phyloP scores from a whole-genome alignment of 2,797 vertebrate genomes.

The Remorina albescens region DNA sequence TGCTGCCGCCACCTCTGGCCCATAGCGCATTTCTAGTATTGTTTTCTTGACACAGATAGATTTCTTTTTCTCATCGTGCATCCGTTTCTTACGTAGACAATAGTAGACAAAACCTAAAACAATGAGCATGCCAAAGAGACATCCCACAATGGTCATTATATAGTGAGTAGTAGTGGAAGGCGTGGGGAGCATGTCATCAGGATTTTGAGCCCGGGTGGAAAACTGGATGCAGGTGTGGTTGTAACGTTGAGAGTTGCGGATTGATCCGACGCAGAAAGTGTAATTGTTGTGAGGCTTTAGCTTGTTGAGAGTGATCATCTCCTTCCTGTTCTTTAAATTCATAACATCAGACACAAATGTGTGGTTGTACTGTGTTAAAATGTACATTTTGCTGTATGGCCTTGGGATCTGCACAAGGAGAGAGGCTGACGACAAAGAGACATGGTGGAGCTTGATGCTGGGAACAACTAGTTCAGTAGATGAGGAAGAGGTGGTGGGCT shows the following conservation, averaged over 20 bases:
- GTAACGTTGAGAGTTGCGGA: constrained; percentile 94
- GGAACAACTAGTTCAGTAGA: constrained; percentile 89
- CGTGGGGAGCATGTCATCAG: constrained; percentile 87
- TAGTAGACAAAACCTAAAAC: constrained; percentile 96
- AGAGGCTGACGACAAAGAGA: constrained; percentile 92
- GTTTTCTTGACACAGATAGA: constrained; percentile 98
- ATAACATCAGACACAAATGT: constrained; percentile 95
- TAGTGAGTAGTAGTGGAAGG: constrained; percentile 98
- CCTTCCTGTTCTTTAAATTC: constrained; percentile 94
- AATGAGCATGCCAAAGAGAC: constrained; percentile 98
- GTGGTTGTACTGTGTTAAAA: constrained; percentile 96
- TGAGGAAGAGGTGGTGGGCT: constrained; percentile 89
- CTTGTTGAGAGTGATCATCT: constrained; percentile 94
- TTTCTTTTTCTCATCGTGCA: constrained; percentile 96
- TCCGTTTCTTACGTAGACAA: constrained; percentile 92
- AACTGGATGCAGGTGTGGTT: constrained; percentile 98
- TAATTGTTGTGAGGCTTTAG: constrained; percentile 95
- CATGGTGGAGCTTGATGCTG: constrained; percentile 93
- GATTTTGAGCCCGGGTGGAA: constrained; percentile 88
- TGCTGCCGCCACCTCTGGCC: constrained; percentile 92
- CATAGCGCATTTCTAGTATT: constrained; percentile 98
- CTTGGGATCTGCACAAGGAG: constrained; percentile 94
- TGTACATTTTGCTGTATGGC: constrained; percentile 99
- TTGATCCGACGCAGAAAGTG: constrained; percentile 96
- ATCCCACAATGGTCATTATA: constrained; percentile 98